Base-by-base conservation (phyloP, 2,888 invertebrate species). In the Drosophila engyochracea region DNA sequence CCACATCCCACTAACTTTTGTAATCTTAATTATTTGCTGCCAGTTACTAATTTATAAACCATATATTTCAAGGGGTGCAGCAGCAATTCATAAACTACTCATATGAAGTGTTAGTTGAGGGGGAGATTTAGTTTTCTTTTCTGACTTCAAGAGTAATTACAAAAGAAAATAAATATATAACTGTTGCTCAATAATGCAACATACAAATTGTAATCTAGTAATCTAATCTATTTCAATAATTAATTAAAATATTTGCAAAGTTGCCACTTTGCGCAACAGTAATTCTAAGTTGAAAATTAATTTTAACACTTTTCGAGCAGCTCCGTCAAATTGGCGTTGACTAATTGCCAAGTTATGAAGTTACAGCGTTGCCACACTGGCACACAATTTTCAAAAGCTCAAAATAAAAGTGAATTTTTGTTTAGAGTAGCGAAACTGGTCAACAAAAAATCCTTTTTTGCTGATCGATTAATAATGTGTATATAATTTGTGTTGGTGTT, bases 61-160 rank as follows among this genome's bases (percentile, higher is more conserved):
- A 82, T 82, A 82, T 82, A 79, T 82, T 47, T 25, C 62, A 70
- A 55, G 33, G 63, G 81, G 76, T 47, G 80, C 80, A 77, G 76
- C 62, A 35, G 28, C 60, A 63, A 75, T 64, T 60, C 49, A 76
- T 79, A 58, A 76, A 60, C 51, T 57, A 33, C 57, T 60, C 37
- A 54, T 66, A 62, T n/a, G 35, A 41, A 35, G 54, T 62, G 47
- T 52, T 49, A 57, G 37, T 41, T 31, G 30, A 28, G 12, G 14
- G 22, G 31, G 9, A 60, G 49, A 39, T 47, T 60, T 44, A 7
- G 22, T n/a, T 74, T 58, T 52, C 59, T 52, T 31, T 16, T 28
- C 41, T n/a, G 16, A 47, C 47, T 47, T 25, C 16, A 16, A 39
- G 16, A 51, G n/a, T 6, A 30, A 52, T 10, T 52, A 28, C 30